Base-by-base conservation (phyloP, 2,797 vertebrate species). In the Myotis myotis region DNA sequence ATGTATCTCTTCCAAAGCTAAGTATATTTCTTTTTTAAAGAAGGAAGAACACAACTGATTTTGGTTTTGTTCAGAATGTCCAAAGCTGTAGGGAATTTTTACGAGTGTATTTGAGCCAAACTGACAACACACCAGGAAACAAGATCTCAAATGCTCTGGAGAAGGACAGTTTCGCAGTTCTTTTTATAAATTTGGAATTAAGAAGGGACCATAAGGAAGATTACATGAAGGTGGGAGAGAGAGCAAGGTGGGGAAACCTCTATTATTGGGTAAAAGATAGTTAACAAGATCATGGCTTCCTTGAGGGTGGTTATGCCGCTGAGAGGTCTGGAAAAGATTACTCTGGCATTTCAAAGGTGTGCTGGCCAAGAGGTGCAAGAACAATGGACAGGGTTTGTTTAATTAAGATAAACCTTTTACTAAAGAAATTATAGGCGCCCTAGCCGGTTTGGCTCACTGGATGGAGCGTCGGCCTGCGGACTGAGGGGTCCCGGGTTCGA, bases 1-100 rank as follows among this genome's bases (percentile, higher is more conserved):
- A 38, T 44, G 17, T 92, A 55, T 70, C 68, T n/a, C 49, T 89
- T 91, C 51, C 83, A 85, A 90, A 81, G n/a, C 44, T 71, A 93
- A 93, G 17, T 85, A 33, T 74, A 62, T 76, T 51, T 87, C 49
- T 75, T 70, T 93, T 76, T 89, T n/a, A 92, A 92, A 93, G 70
- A 89, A 91, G 30, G 19, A 76, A 53, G 51, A 93, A 62, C 44
- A 74, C 41, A 70, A 95, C 95, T 93, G 91, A 85, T 83, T 75
- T 86, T 78, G 33, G 22, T 86, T 94, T 88, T 79, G 41, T 76
- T 41, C 36, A 41, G 16, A 41, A 60, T 80, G 36, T 20, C 36
- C 55, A 60, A 30, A 44, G 25, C 25, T 30, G 41, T 47, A 74
- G 41, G 25, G 41, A 47, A 47, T 47, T 72, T 72, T 44, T 80